Evolutionary conservation across 2,113 vertebrate species (phyloP), one percentile per base, ranked within the genome.

Genomic region (Brachirus orientalis): DNA sequence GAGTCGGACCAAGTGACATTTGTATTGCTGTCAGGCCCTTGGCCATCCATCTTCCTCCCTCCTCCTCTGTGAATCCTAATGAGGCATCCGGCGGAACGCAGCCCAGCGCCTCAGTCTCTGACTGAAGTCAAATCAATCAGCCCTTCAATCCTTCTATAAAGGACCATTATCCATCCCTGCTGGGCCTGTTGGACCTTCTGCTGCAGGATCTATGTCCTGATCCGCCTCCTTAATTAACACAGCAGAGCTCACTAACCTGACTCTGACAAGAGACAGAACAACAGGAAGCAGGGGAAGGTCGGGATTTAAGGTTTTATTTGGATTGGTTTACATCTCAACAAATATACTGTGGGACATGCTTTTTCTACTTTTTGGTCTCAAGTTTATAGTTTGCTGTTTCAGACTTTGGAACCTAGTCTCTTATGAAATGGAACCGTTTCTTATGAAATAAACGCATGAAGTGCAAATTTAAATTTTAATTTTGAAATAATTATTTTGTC

Each of bases 81-180:
- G 84, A 89, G 78, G 53, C 54, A 46, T 72, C 62, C 53, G 62
- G 60, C 37, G 14, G 81, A 58, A 68, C 59, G 75, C 62, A 10
- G 72, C 71, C 70, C 56, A 67, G 75, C 81, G 72, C 43, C 20
- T 65, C 76, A 77, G 72, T 73, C 82, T 84, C 83, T 78, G 75
- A 75, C 79, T 91, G 83, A 90, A 85, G 78, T 74, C 79, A 91
- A 91, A 93, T 93, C 91, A 89, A 92, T 91, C 88, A 87, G 77
- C 58, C 85, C 76, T 79, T 91, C 90, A 89, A 67, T 86, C 78
- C 67, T 78, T 66, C 82, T 86, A 82, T 89, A 86, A 83, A 83
- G 77, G 76, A 75, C 72, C 81, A 86, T 89, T 89, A 81, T 87
- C 83, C 81, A 20, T 57, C 53, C 59, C 63, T 7, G 17, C n/a